phyloP scores from a whole-genome alignment of 2,888 invertebrate species.

The Coelopa pilipes region DNA sequence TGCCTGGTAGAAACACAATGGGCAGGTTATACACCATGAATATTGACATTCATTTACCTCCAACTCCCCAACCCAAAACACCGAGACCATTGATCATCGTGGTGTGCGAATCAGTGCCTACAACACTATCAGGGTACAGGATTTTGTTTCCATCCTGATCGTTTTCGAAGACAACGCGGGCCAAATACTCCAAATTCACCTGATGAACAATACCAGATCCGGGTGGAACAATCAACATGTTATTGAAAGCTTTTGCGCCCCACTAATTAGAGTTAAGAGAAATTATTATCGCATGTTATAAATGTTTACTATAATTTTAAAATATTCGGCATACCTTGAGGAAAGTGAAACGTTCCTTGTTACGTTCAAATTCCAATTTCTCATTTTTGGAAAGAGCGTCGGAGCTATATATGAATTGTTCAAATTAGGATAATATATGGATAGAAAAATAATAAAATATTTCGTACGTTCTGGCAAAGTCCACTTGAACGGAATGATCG shows the following conservation, averaged over 20 bases:
- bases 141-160: constrained; percentile 66
- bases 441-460: background rate
- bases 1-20: constrained; percentile 70
- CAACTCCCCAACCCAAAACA: constrained; percentile 96
- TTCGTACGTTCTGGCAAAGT: constrained; percentile 80
- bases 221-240: constrained; percentile 97
- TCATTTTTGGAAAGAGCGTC: constrained; percentile 93
- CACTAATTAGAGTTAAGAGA: constrained; percentile 72
- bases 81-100: constrained; percentile 99
- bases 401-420: constrained; percentile 73
- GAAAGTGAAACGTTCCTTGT: constrained; percentile 94
- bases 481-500: constrained; percentile 98
- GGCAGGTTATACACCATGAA: background rate
- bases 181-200: constrained; percentile 95
- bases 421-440: background rate
- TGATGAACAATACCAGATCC: constrained; percentile 99
- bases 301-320: background rate
- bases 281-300: no score
- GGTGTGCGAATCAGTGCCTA: constrained; percentile 98
- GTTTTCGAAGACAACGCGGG: constrained; percentile 86
- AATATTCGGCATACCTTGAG: constrained; percentile 76
- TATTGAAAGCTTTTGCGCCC: constrained; percentile 95
- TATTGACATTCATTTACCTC: constrained; percentile 71
- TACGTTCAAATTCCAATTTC: constrained; percentile 93
- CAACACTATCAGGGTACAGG: constrained; percentile 89